These are phyloP conservation scores for Pagetopsis macropterus DNA, from an alignment of 2,797 vertebrate species.

Conservation along the genomic window DNA sequence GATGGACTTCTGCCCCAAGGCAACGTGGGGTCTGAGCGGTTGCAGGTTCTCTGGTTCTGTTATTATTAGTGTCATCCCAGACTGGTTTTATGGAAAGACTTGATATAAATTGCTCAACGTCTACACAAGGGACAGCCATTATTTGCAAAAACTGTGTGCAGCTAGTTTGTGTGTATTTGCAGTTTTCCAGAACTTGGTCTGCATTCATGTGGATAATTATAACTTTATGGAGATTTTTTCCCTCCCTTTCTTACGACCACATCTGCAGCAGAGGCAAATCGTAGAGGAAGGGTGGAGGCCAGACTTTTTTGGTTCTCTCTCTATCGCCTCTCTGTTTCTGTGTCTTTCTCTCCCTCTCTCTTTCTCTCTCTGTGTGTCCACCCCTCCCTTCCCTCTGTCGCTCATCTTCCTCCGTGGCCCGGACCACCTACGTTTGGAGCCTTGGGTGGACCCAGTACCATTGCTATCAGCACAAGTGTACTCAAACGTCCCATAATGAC, in stretches of 20 bases:
- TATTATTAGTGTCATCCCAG: conserved; percentile 14
- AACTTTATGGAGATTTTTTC: conserved; percentile 81
- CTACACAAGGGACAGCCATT: conserved; percentile 24
- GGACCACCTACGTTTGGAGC: conserved; percentile 79
- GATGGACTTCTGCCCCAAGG: conserved; percentile 30
- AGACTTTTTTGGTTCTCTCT: conserved; percentile 58
- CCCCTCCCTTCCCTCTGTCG: conserved; percentile 41
- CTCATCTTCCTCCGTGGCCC: conserved; percentile 67
- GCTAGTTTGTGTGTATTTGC: conserved; percentile 49
- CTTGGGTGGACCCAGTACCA: conserved; percentile 75
- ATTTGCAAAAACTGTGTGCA: conserved; percentile 29
- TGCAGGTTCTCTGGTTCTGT: conserved; percentile 35
- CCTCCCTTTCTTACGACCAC: conserved; percentile 76
- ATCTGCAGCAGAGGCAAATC: conserved; percentile 80
- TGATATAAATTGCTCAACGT: conserved; percentile 6
- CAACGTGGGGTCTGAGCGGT: conserved; percentile 28
- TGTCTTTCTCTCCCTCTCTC: conserved; percentile 21
- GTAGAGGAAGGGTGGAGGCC: conserved; percentile 78
- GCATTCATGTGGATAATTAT: conserved; percentile 84
- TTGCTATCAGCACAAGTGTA: conserved; percentile 78
- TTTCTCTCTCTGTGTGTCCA: conserved; percentile 31
- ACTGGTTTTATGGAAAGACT: background rate
- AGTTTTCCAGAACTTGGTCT: conserved; percentile 78
- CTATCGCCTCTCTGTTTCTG: conserved; percentile 35
- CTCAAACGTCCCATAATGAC: conserved; percentile 84